phyloP scores from a whole-genome alignment of 2,888 invertebrate species.

The Hymenopus coronatus region DNA sequence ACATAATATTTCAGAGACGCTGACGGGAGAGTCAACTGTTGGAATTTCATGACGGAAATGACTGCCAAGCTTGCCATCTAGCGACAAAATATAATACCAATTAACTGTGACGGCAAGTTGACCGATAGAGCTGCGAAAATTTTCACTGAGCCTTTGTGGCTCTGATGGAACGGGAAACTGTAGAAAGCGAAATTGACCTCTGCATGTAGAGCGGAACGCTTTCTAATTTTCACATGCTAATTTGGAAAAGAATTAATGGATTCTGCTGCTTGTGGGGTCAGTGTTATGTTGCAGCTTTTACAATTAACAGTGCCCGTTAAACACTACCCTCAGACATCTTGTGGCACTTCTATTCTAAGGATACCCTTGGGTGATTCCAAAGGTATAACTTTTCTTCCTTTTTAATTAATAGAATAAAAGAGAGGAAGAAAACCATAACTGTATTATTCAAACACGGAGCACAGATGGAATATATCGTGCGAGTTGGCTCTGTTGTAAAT shows the following conservation, averaged over 20 bases:
- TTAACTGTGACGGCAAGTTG: background rate
- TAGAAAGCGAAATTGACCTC: background rate
- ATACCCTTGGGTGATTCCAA: no score
- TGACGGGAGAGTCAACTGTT: background rate
- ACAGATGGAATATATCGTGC: no score
- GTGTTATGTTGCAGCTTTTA: background rate
- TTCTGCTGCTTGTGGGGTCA: background rate
- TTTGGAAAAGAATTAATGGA: background rate
- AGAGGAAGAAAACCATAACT: no score
- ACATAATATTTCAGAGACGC: background rate
- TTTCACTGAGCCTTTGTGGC: background rate
- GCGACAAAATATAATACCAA: background rate
- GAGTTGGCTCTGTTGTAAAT: no score
- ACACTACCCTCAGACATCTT: no score
- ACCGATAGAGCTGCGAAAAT: background rate
- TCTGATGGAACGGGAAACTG: background rate
- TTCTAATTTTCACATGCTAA: background rate
- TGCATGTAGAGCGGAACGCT: background rate
- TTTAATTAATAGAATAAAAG: no score
- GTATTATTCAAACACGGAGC: no score
- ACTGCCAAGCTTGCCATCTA: background rate
- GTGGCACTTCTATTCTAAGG: no score
- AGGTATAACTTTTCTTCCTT: no score
- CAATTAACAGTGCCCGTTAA: background rate
- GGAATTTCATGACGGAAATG: background rate